Conservation (phyloP, 2,113 vertebrate genomes). For the Pedetes capensis region DNA sequence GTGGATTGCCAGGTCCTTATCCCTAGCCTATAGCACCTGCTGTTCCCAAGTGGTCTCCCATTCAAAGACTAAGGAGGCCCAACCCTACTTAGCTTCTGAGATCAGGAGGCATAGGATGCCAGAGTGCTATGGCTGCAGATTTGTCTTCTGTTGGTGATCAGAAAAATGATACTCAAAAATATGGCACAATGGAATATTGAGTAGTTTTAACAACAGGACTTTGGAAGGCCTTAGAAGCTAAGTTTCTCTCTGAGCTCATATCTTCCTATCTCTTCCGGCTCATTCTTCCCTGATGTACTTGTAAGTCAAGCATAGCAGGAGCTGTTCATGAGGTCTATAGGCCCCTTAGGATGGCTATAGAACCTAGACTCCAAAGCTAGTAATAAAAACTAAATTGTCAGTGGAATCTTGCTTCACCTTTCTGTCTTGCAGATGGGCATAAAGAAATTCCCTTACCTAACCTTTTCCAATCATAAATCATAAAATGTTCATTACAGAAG, state of each 20-base stretch:
- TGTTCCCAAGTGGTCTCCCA: too few species aligned
- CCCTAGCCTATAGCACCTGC: too few species aligned
- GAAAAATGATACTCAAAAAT: fast-evolving
- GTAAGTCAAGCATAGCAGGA: too few species aligned
- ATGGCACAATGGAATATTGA: not conserved
- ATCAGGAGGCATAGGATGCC: too few species aligned
- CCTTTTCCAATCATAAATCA: not conserved
- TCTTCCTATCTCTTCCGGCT: not conserved
- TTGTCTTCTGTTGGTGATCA: not conserved
- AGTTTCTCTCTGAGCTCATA: not conserved
- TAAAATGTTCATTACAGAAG: not conserved
- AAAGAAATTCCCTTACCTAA: not conserved
- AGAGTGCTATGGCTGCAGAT: too few species aligned
- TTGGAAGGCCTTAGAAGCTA: not conserved
- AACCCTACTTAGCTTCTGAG: too few species aligned
- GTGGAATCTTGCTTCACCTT: not conserved
- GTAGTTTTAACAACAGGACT: not conserved
- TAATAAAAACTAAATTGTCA: not conserved
- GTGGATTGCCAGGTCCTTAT: too few species aligned
- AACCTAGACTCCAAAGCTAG: not conserved
- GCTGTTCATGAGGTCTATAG: too few species aligned
- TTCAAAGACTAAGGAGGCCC: too few species aligned
- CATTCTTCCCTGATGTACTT: not conserved
- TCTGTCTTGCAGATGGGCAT: not conserved
- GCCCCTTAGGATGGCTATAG: too few species aligned